Evolutionary conservation across 2,797 vertebrate genomes (phyloP).

Genomic region (Notolepis coatsorum): DNA sequence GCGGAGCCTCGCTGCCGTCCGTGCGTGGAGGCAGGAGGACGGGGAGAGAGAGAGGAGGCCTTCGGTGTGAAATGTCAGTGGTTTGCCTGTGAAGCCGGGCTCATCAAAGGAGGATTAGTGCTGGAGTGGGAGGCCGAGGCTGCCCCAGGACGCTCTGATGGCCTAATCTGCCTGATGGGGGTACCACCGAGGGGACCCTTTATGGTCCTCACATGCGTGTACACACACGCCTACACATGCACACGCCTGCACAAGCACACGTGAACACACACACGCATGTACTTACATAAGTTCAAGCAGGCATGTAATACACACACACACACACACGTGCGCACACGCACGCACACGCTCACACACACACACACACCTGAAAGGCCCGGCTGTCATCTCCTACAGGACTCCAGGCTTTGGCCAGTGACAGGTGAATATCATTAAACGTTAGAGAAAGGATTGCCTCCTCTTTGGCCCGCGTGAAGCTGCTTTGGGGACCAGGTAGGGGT

Average conservation of each 20-base stretch:
- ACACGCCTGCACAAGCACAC: constrained; percentile 37
- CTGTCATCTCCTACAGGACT: neutral
- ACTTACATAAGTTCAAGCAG: neutral
- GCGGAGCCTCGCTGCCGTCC: constrained; percentile 60
- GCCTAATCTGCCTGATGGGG: constrained; percentile 64
- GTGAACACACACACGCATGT: neutral
- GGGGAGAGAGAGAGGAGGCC: constrained; percentile 70
- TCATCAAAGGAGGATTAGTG: constrained; percentile 83
- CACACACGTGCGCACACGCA: neutral
- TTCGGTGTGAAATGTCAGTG: constrained; percentile 79
- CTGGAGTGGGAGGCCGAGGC: constrained; percentile 66
- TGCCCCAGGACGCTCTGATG: constrained; percentile 52
- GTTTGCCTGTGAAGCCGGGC: constrained; percentile 74
- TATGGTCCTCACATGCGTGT: neutral
- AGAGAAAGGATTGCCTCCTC: neutral
- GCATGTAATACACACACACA: neutral
- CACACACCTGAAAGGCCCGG: neutral
- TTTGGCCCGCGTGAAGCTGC: constrained; percentile 9
- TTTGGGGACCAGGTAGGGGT: constrained; percentile 7
- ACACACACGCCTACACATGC: constrained; percentile 27
- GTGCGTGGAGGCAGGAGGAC: constrained; percentile 70
- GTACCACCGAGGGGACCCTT: constrained; percentile 38
- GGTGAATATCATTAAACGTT: constrained; percentile 2
- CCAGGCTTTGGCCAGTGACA: neutral
- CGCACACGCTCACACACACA: neutral